Conservation (phyloP, 2,888 invertebrate genomes). For the Xanthorhoe designata region DNA sequence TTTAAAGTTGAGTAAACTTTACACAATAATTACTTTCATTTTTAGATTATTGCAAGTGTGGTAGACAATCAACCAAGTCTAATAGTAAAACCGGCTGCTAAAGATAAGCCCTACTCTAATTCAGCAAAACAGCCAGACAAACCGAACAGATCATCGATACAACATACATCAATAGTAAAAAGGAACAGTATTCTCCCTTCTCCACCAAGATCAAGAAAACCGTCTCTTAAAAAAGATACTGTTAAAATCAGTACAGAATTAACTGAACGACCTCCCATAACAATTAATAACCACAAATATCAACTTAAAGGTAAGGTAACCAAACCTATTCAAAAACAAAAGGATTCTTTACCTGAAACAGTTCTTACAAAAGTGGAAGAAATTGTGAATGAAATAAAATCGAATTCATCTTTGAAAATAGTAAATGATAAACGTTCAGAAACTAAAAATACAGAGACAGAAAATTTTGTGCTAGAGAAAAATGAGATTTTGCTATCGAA, state of each 20-base stretch:
- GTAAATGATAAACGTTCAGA: conserved; percentile 8
- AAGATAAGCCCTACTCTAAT: neutral
- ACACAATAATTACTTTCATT: neutral
- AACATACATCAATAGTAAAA: conserved; percentile 27
- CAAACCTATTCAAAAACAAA: conserved; percentile 11
- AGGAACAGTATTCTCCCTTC: conserved; percentile 19
- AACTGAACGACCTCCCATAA: conserved; percentile 3
- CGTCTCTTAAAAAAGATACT: conserved; percentile 35
- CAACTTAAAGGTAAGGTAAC: conserved; percentile 24
- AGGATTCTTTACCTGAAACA: conserved; percentile 17
- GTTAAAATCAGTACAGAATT: conserved; percentile 28
- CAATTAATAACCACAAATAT: conserved; percentile 13
- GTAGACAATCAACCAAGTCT: conserved; percentile 30
- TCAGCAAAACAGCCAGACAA: conserved; percentile 19
- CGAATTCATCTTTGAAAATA: conserved; percentile 22
- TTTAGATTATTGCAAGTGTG: conserved; percentile 34
- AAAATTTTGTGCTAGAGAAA: conserved; percentile 40
- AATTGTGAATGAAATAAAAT: conserved; percentile 14
- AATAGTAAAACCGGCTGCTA: conserved; percentile 24
- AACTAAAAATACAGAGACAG: conserved; percentile 9
- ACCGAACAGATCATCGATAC: conserved; percentile 20
- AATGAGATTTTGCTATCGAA: conserved; percentile 37
- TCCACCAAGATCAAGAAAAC: conserved; percentile 27
- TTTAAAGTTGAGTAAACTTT: too few relatives aligned
- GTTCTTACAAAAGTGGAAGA: conserved; percentile 24